Conservation (phyloP, 2,797 vertebrate genomes). For the Zalophus californianus region DNA sequence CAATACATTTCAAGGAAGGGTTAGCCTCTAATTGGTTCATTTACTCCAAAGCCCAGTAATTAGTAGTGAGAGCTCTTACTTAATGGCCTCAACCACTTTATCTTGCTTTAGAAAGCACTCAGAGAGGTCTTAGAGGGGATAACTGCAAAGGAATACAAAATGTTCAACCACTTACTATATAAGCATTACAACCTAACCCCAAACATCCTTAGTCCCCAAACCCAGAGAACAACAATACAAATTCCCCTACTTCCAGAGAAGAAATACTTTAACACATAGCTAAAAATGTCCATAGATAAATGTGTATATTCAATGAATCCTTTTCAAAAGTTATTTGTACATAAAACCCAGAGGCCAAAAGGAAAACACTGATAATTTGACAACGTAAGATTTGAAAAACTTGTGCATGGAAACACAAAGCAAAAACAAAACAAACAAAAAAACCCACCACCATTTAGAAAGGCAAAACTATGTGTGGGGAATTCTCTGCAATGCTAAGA, state of each 20-base stretch:
- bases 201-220: neutral
- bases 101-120: conserved; percentile 51
- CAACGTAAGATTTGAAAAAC: conserved; percentile 27
- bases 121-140: neutral
- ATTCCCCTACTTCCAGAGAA: neutral
- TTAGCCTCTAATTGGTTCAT: conserved; percentile 61
- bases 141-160: neutral
- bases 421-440: neutral
- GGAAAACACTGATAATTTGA: neutral
- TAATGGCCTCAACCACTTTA: conserved; percentile 57
- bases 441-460: neutral
- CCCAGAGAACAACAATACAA: neutral
- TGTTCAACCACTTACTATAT: neutral
- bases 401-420: neutral
- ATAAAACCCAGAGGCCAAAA: neutral
- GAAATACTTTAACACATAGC: neutral
- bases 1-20: conserved; percentile 39
- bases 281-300: neutral
- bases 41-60: conserved; percentile 36
- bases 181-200: neutral
- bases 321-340: conserved; percentile 36
- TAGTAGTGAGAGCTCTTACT: conserved; percentile 25
- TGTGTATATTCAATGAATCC: neutral
- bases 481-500: neutral
- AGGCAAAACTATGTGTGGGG: neutral